A percentile compares a stretch with the other conserved stretches of the same genome.
These are phyloP conservation scores for Pseudotriccus pelzelni DNA, from an alignment of 2,797 vertebrate genomes.

Conservation along the genomic window DNA sequence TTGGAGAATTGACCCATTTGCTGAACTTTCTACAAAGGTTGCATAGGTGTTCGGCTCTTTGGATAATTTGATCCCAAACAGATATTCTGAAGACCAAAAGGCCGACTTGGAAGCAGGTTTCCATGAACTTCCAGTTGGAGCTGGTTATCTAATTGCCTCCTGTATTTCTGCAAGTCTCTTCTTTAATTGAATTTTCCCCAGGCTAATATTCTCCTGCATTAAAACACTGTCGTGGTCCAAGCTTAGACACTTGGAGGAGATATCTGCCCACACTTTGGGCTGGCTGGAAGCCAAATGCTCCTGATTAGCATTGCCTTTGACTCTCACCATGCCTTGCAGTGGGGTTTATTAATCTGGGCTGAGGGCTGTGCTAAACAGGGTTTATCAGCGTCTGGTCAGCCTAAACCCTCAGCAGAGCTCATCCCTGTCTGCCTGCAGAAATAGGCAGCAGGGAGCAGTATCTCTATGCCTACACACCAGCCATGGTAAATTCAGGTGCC, in stretches of 20 bases:
- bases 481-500: neutral
- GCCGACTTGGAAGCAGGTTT: neutral
- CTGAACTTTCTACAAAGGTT: neutral
- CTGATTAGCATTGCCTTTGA: neutral
- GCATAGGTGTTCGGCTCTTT: neutral
- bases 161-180: neutral
- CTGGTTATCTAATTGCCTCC: neutral
- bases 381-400: fast-evolving
- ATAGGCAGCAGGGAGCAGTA: neutral
- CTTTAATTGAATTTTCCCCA: neutral
- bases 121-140: neutral
- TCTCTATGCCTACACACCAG: neutral
- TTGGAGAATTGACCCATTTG: neutral
- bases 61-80: neutral
- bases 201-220: neutral
- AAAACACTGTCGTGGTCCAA: neutral
- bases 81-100: neutral
- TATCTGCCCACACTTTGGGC: neutral
- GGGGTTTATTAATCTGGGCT: neutral
- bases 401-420: neutral
- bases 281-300: neutral
- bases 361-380: neutral
- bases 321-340: neutral
- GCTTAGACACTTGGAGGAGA: neutral
- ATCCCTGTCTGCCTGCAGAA: neutral